A percentile compares a stretch with the other conserved stretches of the same genome.
Evolutionary conservation across 2,797 vertebrate genomes (phyloP).

Genomic region (Balearica regulorum): DNA sequence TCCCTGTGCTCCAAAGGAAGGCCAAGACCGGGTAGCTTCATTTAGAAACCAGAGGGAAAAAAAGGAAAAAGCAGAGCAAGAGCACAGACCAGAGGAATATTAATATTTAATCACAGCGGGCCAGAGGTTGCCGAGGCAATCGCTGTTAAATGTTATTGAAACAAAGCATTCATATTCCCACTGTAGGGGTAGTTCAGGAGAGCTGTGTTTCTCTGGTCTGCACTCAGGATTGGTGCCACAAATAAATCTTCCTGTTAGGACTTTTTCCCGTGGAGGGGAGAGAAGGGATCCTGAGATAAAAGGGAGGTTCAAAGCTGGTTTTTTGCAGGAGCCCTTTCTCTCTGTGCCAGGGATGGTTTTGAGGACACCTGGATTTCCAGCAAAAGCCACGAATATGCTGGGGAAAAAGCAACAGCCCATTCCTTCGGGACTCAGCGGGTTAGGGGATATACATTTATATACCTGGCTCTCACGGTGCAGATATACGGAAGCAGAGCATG

Average conservation of each 20-base stretch:
- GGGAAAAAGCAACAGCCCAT: background rate
- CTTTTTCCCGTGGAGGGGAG: background rate
- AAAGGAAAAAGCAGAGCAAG: background rate
- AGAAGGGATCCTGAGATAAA: background rate
- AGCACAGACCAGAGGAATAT: slow-evolving; percentile 36
- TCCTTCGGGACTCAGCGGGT: rapidly evolving
- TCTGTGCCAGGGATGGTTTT: background rate
- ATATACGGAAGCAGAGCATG: rapidly evolving
- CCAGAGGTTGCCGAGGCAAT: slow-evolving; percentile 39
- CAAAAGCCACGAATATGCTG: background rate
- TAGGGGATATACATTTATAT: background rate
- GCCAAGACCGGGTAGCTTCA: background rate
- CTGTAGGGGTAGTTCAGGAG: background rate
- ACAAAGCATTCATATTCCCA: slow-evolving; percentile 44
- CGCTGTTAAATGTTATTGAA: slow-evolving; percentile 63
- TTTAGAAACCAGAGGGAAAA: background rate
- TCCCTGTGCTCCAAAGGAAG: background rate
- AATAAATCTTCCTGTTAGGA: background rate
- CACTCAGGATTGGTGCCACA: background rate
- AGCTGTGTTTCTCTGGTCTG: background rate
- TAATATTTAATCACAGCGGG: slow-evolving; percentile 59
- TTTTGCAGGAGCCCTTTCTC: background rate
- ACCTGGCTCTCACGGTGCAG: background rate
- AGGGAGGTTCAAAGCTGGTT: background rate
- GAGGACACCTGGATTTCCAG: background rate